These are phyloP conservation scores for Tylochromis polylepis DNA, from an alignment of 2,113 vertebrate species.

Conservation along the genomic window DNA sequence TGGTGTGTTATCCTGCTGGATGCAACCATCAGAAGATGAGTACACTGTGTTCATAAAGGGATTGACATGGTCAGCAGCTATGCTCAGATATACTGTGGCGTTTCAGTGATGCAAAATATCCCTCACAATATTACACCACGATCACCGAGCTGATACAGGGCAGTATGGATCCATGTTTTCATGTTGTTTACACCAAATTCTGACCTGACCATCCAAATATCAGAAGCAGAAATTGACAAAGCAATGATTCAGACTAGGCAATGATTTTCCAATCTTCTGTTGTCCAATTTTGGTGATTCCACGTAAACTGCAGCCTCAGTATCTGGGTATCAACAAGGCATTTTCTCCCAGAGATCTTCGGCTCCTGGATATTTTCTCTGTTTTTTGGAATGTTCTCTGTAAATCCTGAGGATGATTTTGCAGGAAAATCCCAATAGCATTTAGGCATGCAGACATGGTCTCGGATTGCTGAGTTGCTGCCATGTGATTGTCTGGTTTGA, in stretches of 20 bases:
- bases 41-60: neutral
- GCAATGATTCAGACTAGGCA: neutral
- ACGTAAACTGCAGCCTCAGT: neutral
- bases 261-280: neutral
- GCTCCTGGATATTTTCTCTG: neutral
- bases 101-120: neutral
- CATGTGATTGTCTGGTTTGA: neutral
- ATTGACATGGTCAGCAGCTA: neutral
- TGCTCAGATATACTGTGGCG: neutral
- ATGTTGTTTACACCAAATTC: neutral
- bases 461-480: neutral
- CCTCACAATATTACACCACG: fast-evolving
- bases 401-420: neutral
- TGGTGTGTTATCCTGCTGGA: neutral
- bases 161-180: neutral
- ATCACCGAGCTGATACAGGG: neutral
- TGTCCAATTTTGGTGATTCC: neutral
- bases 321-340: neutral
- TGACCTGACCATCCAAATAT: neutral
- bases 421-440: neutral
- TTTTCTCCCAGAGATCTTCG: neutral
- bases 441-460: neutral
- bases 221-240: neutral
- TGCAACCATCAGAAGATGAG: neutral
- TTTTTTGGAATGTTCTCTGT: neutral